Evolutionary conservation across 2,888 invertebrate species (phyloP).

Genomic region (Drosophila anceps): DNA sequence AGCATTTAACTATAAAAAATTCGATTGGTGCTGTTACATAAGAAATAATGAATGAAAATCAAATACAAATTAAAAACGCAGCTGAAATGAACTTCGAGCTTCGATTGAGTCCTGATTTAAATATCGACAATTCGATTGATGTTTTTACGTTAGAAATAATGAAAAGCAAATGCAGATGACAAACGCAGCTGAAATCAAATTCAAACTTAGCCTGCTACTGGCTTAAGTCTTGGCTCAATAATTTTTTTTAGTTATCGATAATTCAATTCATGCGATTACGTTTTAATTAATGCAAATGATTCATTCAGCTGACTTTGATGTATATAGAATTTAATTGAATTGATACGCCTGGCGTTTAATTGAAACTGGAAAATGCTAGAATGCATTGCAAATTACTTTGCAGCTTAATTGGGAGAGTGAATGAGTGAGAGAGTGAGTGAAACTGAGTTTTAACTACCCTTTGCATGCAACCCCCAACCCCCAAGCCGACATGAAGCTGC

Average conservation of each 20-base stretch:
- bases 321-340: not conserved
- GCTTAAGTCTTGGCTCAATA: not conserved
- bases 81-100: too few relatives aligned
- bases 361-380: slow-evolving; percentile 1
- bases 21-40: too few relatives aligned
- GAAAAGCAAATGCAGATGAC: not conserved
- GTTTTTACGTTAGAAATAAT: not conserved
- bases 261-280: not conserved
- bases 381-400: slow-evolving; percentile 11
- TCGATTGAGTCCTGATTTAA: not conserved
- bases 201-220: not conserved
- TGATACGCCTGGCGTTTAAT: not conserved
- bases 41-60: not conserved
- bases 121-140: not conserved
- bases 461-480: slow-evolving; percentile 35
- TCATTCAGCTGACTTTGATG: not conserved
- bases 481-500: not conserved
- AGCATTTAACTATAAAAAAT: slow-evolving; percentile 3
- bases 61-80: too few relatives aligned
- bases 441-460: slow-evolving; percentile 44
- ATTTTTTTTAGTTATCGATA: slow-evolving; percentile 4
- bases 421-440: not conserved
- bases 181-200: not conserved
- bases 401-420: slow-evolving; percentile 10
- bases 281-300: not conserved